Percentiles rank a stretch among this genome's conserved stretches.
Conservation (phyloP, 2,888 invertebrate genomes). For the Hetaerina titia region DNA sequence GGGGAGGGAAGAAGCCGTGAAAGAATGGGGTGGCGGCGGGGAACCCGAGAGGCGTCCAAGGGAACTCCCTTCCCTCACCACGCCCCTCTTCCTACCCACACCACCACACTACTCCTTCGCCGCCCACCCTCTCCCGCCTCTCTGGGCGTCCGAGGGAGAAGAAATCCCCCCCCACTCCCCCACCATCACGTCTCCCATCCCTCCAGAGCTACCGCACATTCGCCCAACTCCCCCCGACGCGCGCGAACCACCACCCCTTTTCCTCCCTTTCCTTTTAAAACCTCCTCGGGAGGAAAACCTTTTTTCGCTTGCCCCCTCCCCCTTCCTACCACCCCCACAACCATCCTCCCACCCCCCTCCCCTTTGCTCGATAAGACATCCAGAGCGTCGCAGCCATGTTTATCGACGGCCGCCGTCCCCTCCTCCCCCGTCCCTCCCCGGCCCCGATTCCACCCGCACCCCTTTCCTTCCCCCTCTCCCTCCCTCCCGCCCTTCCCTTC, state of each 20-base stretch:
- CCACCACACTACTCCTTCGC: background rate
- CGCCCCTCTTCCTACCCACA: background rate
- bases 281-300: background rate
- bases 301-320: background rate
- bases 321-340: background rate
- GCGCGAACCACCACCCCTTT: background rate
- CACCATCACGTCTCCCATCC: background rate
- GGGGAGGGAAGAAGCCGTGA: background rate
- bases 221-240: too few relatives aligned
- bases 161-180: background rate
- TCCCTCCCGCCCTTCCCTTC: background rate
- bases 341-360: background rate
- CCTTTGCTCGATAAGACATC: conserved; percentile 34
- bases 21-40: background rate
- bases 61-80: background rate
- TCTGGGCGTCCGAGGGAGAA: background rate
- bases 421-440: background rate
- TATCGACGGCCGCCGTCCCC: background rate
- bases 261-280: background rate
- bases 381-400: conserved; percentile 34
- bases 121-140: background rate
- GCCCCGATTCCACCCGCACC: background rate
- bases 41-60: background rate
- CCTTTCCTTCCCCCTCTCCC: background rate
- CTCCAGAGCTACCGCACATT: background rate